These are phyloP conservation scores for Synodontis membranacea DNA, from an alignment of 2,113 vertebrate genomes.

Conservation along the genomic window DNA sequence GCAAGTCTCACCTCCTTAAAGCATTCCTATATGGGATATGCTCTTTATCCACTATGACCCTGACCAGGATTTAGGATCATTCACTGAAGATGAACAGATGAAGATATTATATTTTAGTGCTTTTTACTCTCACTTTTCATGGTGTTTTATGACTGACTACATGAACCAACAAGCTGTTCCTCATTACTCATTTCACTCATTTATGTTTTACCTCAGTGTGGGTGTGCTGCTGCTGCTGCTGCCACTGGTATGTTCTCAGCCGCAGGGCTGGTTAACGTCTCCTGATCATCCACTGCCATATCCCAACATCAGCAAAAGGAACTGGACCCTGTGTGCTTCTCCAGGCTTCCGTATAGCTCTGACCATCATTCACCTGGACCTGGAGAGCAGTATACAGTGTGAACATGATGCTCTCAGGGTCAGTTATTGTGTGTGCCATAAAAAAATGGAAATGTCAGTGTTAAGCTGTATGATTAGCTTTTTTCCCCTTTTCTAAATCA, in stretches of 20 bases:
- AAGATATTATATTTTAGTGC: neutral
- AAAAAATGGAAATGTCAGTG: neutral
- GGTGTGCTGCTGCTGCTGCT: conserved; percentile 9
- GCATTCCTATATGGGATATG: neutral
- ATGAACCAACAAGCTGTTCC: neutral
- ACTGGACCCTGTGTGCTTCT: conserved; percentile 14
- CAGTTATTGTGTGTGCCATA: conserved; percentile 6
- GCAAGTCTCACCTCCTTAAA: neutral
- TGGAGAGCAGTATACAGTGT: conserved; percentile 21
- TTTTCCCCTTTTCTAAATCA: neutral
- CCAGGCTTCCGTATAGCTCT: neutral
- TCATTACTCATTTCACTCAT: neutral
- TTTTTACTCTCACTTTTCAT: neutral
- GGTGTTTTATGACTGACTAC: neutral
- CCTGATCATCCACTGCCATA: conserved; percentile 13
- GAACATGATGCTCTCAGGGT: conserved; percentile 26
- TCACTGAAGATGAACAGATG: neutral
- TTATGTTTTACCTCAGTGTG: neutral
- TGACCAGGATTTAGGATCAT: neutral
- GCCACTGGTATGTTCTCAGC: neutral
- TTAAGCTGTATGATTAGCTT: neutral
- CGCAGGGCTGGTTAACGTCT: conserved; percentile 1
- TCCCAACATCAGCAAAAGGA: neutral
- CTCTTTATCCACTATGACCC: neutral
- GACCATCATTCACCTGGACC: conserved; percentile 26